Evolutionary conservation across 1,140 invertebrate genomes (phyloP).

Genomic region (Akabosia matsudoensis): DNA sequence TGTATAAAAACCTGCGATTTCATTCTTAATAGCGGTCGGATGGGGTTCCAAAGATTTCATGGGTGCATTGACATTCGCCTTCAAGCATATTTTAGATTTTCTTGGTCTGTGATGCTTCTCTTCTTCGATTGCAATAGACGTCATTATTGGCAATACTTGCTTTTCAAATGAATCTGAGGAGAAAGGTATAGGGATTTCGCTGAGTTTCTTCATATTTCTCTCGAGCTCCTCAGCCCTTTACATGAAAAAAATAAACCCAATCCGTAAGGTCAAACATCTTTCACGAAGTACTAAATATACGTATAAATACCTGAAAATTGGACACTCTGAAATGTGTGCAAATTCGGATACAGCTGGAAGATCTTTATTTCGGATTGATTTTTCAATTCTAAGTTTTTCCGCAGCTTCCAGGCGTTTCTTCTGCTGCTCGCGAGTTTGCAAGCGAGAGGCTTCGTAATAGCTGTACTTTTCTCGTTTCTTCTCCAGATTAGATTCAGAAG

Average conservation of each 20-base stretch:
- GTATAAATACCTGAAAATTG: neutral
- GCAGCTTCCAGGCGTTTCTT: neutral
- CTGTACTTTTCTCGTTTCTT: neutral
- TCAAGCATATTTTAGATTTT: neutral
- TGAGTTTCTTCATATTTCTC: neutral
- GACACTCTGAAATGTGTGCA: neutral
- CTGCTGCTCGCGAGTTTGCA: neutral
- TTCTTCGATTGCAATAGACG: neutral
- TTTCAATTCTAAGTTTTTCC: neutral
- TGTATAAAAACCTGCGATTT: too few relatives aligned
- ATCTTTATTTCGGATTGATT: neutral
- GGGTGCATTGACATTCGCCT: neutral
- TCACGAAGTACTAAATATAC: too few relatives aligned
- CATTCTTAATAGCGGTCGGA: too few relatives aligned
- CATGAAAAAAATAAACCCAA: too few relatives aligned
- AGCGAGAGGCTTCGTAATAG: neutral
- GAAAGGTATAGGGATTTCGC: neutral
- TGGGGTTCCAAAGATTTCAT: neutral
- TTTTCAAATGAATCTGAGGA: neutral
- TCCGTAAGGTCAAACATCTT: too few relatives aligned
- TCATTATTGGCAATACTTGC: neutral
- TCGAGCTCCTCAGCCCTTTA: neutral
- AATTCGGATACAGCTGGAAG: neutral
- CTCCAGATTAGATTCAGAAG: too few relatives aligned
- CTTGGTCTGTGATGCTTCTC: neutral